Conservation (phyloP, 2,113 vertebrate species). For the Oxyura jamaicensis region DNA sequence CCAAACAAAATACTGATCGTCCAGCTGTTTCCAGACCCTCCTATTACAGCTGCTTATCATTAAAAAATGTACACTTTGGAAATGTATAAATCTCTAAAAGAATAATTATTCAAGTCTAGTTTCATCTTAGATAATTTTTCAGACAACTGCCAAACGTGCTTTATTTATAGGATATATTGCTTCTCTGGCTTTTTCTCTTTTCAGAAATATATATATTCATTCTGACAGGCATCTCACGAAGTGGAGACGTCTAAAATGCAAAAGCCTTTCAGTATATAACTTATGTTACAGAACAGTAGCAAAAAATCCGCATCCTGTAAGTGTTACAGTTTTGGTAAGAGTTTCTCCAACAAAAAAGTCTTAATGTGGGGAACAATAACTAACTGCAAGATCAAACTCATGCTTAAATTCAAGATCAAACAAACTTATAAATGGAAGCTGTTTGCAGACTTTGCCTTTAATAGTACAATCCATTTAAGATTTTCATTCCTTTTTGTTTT, state of each 20-base stretch:
- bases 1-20: not conserved
- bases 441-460: not conserved
- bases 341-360: not conserved
- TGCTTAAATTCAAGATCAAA: not conserved
- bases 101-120: not conserved
- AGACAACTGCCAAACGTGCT: conserved; percentile 1
- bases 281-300: not conserved
- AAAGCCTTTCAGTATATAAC: not conserved
- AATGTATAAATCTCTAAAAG: not conserved
- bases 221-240: conserved; percentile 1
- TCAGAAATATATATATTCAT: not conserved
- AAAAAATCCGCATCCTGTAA: not conserved
- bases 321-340: not conserved
- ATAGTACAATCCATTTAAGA: not conserved
- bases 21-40: conserved; percentile 35
- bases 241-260: not conserved
- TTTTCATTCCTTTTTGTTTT: not conserved
- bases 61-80: not conserved
- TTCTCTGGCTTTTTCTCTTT: not conserved
- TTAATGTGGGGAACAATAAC: not conserved
- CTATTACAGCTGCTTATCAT: not conserved
- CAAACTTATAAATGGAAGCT: not conserved
- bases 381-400: not conserved
- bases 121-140: not conserved
- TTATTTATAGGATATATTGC: not conserved